These are phyloP conservation scores for Ceramica pisi DNA, from an alignment of 2,888 invertebrate species.

Conservation along the genomic window DNA sequence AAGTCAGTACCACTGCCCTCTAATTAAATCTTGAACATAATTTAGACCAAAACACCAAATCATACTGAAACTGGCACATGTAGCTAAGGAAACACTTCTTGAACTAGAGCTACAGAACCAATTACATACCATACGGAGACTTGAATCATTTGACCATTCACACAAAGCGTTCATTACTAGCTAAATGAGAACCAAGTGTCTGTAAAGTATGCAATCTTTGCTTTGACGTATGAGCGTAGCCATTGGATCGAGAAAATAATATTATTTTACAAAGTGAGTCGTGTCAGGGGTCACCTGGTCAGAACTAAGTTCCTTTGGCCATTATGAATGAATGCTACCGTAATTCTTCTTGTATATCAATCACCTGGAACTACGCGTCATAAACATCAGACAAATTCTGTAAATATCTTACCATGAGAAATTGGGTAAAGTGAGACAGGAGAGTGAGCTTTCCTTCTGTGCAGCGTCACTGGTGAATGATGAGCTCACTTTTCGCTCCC, in stretches of 20 bases:
- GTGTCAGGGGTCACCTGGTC: neutral
- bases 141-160: conserved; percentile 4
- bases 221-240: conserved; percentile 22
- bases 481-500: too few relatives aligned
- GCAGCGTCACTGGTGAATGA: too few relatives aligned
- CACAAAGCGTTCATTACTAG: conserved; percentile 4
- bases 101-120: conserved; percentile 54
- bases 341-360: neutral
- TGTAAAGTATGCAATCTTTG: conserved; percentile 41
- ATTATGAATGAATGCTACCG: neutral
- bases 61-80: conserved; percentile 34
- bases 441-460: too few relatives aligned
- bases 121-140: conserved; percentile 38
- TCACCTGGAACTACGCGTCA: neutral
- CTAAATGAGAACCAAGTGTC: conserved; percentile 15
- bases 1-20: neutral
- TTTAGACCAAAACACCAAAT: conserved; percentile 17
- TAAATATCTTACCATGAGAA: too few relatives aligned
- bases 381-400: neutral
- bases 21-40: conserved; percentile 2
- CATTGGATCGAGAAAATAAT: neutral
- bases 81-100: conserved; percentile 10
- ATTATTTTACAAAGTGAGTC: neutral
- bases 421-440: too few relatives aligned
- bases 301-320: neutral